These are phyloP conservation scores for Haplochromis vanheusdeni DNA, from an alignment of 2,113 vertebrate genomes.

Conservation along the genomic window DNA sequence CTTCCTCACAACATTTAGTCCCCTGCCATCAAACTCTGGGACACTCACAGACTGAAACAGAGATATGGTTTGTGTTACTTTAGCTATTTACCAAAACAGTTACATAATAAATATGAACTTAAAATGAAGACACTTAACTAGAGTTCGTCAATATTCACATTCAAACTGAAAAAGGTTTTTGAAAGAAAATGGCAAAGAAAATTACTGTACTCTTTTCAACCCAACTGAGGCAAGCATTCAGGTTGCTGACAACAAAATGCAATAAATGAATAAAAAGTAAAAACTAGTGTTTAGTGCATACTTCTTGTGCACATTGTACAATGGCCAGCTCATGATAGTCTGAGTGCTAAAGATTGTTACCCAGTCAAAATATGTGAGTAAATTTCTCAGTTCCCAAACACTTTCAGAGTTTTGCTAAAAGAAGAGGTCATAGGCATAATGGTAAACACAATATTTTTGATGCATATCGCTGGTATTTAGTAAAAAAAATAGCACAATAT, in stretches of 20 bases:
- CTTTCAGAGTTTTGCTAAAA: background rate
- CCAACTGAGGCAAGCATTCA: background rate
- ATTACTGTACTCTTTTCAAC: background rate
- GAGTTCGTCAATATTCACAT: background rate
- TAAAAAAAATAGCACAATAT: accelerated
- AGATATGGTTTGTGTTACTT: background rate
- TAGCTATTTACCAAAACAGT: background rate
- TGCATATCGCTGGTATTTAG: accelerated
- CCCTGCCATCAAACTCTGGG: conserved; percentile 68
- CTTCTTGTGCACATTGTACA: background rate
- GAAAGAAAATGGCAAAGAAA: background rate
- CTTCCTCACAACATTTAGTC: conserved; percentile 72
- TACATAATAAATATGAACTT: background rate
- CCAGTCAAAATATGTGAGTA: background rate
- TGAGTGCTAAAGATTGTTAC: background rate
- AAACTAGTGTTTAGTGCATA: background rate
- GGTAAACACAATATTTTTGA: background rate
- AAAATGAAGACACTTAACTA: background rate
- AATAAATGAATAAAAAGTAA: background rate
- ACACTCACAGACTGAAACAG: conserved; percentile 61
- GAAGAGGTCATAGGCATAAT: background rate
- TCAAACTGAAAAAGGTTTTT: background rate
- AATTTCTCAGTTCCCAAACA: background rate
- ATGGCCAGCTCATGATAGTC: background rate
- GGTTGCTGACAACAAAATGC: background rate